Evolutionary conservation across 2,797 vertebrate species (phyloP).

Genomic region (Anisognathus igniventris): DNA sequence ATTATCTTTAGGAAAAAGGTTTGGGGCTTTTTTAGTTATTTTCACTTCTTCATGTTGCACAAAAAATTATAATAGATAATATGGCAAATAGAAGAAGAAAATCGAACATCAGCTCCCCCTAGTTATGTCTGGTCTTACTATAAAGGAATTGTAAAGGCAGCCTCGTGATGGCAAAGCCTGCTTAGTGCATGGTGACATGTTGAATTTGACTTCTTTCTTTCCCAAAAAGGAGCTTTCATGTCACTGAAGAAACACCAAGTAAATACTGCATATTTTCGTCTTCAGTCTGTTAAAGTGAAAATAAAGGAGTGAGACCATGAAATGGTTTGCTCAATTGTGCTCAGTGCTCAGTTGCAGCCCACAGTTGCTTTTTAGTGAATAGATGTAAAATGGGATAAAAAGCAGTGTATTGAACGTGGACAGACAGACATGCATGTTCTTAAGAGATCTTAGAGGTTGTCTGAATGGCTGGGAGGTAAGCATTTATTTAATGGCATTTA

Average conservation of each 20-base stretch:
- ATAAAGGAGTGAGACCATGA: neutral
- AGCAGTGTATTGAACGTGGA: neutral
- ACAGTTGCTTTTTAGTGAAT: neutral
- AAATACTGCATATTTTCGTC: neutral
- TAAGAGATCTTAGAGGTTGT: neutral
- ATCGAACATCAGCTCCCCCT: neutral
- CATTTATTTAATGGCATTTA: neutral
- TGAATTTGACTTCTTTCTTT: neutral
- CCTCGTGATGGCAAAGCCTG: neutral
- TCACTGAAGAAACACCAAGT: neutral
- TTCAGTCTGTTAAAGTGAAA: neutral
- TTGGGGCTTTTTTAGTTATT: neutral
- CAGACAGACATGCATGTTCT: neutral
- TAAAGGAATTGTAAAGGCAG: neutral
- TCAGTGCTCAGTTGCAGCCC: neutral
- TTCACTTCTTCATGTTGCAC: neutral
- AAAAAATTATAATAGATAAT: constrained; percentile 4
- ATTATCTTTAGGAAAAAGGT: constrained; percentile 40
- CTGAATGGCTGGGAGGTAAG: neutral
- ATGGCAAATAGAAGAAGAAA: neutral
- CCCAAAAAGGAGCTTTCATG: neutral
- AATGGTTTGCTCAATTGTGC: neutral
- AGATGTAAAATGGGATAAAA: neutral
- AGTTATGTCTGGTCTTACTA: neutral
- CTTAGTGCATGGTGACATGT: neutral